These are phyloP conservation scores for Strix occidentalis DNA, from an alignment of 2,797 vertebrate genomes.

Conservation along the genomic window DNA sequence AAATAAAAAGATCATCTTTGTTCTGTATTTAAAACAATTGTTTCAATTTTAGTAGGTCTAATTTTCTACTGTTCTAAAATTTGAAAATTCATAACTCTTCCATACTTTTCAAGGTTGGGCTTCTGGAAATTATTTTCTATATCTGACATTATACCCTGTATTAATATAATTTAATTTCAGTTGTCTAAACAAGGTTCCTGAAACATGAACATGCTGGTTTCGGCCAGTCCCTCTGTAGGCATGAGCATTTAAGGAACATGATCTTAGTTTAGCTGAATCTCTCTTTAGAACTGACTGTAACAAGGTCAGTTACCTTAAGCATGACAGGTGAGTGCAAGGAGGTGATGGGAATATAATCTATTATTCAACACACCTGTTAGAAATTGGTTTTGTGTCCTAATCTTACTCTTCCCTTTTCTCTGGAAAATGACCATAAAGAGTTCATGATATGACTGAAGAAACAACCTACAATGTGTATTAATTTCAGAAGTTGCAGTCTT, in stretches of 20 bases:
- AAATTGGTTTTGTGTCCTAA: background rate
- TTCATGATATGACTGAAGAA: background rate
- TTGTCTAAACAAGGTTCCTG: background rate
- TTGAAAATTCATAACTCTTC: background rate
- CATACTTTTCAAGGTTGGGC: background rate
- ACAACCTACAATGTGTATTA: background rate
- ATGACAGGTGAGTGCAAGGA: background rate
- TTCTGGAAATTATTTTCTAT: background rate
- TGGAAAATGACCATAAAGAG: background rate
- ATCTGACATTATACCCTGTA: background rate
- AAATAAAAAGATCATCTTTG: background rate
- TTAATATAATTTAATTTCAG: background rate
- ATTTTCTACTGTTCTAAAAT: background rate
- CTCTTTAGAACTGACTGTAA: background rate
- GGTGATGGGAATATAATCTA: rapidly evolving
- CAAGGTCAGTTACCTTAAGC: background rate
- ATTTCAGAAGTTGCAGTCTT: background rate
- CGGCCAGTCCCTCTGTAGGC: background rate
- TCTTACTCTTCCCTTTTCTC: background rate
- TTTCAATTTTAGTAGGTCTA: background rate
- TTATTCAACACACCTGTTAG: background rate
- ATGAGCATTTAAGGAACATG: background rate
- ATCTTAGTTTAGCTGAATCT: background rate
- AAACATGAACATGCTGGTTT: background rate
- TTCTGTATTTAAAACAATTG: background rate